A percentile compares a stretch with the other conserved stretches of the same genome.
Conservation (phyloP, 2,797 vertebrate species). For the Micrastur ruficollis region DNA sequence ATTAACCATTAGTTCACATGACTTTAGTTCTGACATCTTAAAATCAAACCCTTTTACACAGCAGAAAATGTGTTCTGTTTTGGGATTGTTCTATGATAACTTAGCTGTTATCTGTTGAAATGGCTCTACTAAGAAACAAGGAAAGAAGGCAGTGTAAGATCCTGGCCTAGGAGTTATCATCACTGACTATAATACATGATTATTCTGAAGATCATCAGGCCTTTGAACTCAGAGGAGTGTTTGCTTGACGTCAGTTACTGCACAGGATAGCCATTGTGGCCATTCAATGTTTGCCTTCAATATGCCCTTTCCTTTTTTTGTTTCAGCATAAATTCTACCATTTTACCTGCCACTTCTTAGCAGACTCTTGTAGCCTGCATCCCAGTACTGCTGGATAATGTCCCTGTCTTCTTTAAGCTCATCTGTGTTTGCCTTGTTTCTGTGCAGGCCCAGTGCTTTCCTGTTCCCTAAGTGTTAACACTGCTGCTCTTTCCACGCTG, state of each 20-base stretch:
- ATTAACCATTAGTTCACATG: not conserved
- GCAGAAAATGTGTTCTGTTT: not conserved
- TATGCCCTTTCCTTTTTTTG: not conserved
- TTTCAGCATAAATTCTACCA: not conserved
- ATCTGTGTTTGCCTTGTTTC: not conserved
- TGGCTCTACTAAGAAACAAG: not conserved
- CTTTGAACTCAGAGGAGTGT: not conserved
- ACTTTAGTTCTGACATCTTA: not conserved
- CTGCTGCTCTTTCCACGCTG: not conserved
- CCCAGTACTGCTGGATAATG: not conserved
- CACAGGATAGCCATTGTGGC: not conserved
- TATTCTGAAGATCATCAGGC: not conserved
- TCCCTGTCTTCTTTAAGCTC: not conserved
- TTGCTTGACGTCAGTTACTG: not conserved
- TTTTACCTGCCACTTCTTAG: not conserved
- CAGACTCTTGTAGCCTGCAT: not conserved
- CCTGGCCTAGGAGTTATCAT: not conserved
- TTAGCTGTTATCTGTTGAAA: not conserved
- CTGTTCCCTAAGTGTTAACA: not conserved
- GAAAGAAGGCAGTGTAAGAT: not conserved
- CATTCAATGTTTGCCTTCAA: not conserved
- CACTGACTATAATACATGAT: not conserved
- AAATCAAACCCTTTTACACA: not conserved
- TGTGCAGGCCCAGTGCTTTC: not conserved
- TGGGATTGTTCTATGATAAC: not conserved